Conservation (phyloP, 2,888 invertebrate species). For the Erpobdella octoculata region DNA sequence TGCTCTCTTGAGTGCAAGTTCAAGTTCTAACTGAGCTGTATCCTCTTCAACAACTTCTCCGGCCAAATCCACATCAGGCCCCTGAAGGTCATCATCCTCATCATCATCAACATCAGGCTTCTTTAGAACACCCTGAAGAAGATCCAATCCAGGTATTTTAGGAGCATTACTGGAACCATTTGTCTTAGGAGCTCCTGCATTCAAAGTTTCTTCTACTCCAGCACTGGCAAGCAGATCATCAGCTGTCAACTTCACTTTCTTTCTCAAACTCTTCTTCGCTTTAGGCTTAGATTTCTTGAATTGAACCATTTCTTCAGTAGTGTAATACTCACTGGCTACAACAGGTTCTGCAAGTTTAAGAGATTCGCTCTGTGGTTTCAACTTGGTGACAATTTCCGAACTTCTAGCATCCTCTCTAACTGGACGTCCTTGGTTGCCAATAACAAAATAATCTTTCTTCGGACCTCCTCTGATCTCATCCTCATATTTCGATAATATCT, state of each 20-base stretch:
- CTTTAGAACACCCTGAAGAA: neutral
- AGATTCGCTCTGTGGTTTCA: conserved; percentile 44
- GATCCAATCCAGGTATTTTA: neutral
- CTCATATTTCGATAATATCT: conserved; percentile 82
- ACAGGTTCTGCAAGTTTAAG: conserved; percentile 63
- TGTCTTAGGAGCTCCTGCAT: neutral
- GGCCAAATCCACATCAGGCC: conserved; percentile 51
- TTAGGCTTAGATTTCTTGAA: conserved; percentile 67
- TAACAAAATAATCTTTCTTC: conserved; percentile 64
- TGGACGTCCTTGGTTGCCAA: conserved; percentile 59
- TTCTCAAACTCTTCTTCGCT: conserved; percentile 62
- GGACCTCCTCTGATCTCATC: conserved; percentile 73
- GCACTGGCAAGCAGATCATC: conserved; percentile 61
- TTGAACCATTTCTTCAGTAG: conserved; percentile 66
- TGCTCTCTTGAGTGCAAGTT: conserved; percentile 65
- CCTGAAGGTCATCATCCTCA: conserved; percentile 56
- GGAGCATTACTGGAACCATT: neutral
- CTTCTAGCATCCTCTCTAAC: neutral
- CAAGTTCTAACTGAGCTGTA: conserved; percentile 64
- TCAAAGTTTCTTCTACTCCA: neutral
- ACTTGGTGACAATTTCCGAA: neutral
- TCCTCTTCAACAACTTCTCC: conserved; percentile 61
- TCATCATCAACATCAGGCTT: conserved; percentile 18
- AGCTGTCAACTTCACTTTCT: conserved; percentile 59
- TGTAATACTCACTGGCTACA: conserved; percentile 79